Conservation (phyloP, 2,888 invertebrate species). For the Eudemis profundana region DNA sequence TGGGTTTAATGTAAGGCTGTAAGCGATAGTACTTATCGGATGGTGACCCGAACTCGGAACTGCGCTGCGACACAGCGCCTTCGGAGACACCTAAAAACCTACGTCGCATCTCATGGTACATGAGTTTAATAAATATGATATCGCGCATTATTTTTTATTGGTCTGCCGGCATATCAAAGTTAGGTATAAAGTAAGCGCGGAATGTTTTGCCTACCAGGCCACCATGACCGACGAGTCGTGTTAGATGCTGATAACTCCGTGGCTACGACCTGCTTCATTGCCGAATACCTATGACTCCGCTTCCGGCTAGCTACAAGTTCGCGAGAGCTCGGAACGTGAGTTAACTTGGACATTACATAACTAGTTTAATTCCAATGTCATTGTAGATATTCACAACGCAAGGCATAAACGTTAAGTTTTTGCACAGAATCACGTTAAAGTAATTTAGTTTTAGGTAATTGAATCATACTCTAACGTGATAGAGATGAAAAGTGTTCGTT, state of each 20-base stretch:
- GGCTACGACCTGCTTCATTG: constrained; percentile 73
- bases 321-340: constrained; percentile 54
- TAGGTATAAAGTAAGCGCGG: constrained; percentile 57
- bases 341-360: constrained; percentile 51
- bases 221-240: constrained; percentile 68
- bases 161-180: constrained; percentile 74
- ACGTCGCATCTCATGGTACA: constrained; percentile 4
- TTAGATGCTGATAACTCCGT: constrained; percentile 72
- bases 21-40: constrained; percentile 53
- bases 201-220: constrained; percentile 63
- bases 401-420: constrained; percentile 41
- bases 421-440: constrained; percentile 40
- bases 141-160: constrained; percentile 56
- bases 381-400: constrained; percentile 45
- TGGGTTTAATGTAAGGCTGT: constrained; percentile 61
- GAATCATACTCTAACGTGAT: constrained; percentile 2
- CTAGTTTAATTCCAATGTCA: constrained; percentile 51
- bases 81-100: constrained; percentile 22
- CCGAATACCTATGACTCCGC: constrained; percentile 65
- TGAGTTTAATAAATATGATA: not conserved
- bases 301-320: constrained; percentile 71
- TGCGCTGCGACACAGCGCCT: constrained; percentile 8
- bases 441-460: constrained; percentile 34
- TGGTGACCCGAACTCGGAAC: constrained; percentile 20
- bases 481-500: constrained; percentile 9